These are phyloP conservation scores for Machimus atricapillus DNA, from an alignment of 2,888 invertebrate genomes.

Conservation along the genomic window DNA sequence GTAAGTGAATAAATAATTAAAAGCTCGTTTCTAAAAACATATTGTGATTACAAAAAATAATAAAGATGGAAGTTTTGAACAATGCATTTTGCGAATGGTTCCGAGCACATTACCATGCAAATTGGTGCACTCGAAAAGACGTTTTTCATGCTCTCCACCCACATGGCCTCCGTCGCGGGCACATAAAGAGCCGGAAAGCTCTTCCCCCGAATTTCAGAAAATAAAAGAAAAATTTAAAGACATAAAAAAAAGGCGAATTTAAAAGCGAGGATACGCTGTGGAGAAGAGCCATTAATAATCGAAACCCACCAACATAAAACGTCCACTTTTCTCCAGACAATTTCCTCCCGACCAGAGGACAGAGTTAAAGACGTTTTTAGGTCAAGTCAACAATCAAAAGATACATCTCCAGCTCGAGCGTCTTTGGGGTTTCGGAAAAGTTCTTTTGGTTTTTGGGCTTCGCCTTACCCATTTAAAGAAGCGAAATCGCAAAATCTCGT, in stretches of 20 bases:
- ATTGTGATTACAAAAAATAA: neutral
- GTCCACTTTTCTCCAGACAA: slow-evolving; percentile 7
- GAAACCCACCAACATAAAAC: neutral
- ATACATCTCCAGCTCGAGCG: neutral
- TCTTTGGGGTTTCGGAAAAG: neutral
- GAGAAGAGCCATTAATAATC: neutral
- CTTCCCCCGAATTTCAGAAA: neutral
- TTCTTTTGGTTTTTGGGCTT: neutral
- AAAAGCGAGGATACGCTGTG: neutral
- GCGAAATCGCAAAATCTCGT: neutral
- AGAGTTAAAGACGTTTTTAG: neutral
- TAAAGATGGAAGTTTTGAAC: neutral
- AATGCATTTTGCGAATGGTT: neutral
- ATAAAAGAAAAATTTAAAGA: neutral
- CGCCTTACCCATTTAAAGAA: neutral
- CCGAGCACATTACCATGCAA: neutral
- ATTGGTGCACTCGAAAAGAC: neutral
- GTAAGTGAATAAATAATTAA: neutral
- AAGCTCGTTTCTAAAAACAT: neutral
- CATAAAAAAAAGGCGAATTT: neutral
- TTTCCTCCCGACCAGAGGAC: neutral
- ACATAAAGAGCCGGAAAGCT: neutral
- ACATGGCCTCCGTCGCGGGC: neutral
- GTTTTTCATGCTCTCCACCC: neutral
- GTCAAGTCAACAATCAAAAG: slow-evolving; percentile 8